These are phyloP conservation scores for Odontomachus brunneus DNA, from an alignment of 1,140 invertebrate species.

Conservation along the genomic window DNA sequence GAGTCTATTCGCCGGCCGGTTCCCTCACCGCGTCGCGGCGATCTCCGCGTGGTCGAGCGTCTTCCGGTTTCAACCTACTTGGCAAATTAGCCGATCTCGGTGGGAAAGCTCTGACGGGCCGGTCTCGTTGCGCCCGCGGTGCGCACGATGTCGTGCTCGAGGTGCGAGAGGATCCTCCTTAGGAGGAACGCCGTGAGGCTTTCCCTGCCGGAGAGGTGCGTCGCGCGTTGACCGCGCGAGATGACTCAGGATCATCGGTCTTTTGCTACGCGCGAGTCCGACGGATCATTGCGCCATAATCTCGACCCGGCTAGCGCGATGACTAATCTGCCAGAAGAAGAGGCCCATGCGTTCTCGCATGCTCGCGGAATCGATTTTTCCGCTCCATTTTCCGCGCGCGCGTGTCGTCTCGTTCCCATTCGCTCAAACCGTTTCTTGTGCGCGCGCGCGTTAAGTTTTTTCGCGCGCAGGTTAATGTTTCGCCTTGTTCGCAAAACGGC, in stretches of 20 bases:
- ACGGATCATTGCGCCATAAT: conserved; percentile 52
- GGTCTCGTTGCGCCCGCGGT: background rate
- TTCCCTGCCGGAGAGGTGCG: conserved; percentile 40
- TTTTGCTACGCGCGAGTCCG: conserved; percentile 63
- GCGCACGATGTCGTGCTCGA: conserved; percentile 39
- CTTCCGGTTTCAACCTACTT: conserved; percentile 44
- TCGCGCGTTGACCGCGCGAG: conserved; percentile 55
- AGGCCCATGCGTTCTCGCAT: conserved; percentile 2
- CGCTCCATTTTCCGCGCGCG: conserved; percentile 31
- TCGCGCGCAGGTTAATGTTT: conserved; percentile 14
- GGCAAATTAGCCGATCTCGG: conserved; percentile 41
- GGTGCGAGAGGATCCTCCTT: conserved; percentile 38
- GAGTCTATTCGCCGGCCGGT: too few relatives aligned
- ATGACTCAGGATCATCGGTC: conserved; percentile 68
- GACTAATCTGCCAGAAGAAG: conserved; percentile 57
- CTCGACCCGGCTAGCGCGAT: conserved; percentile 32
- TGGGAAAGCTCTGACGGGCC: conserved; percentile 28
- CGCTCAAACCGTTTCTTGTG: conserved; percentile 20
- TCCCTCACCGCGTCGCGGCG: background rate
- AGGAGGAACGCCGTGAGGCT: conserved; percentile 12
- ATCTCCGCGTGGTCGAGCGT: too few relatives aligned
- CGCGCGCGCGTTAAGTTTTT: conserved; percentile 11
- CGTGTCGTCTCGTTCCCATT: conserved; percentile 51
- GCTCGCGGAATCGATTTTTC: conserved; percentile 54
- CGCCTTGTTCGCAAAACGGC: conserved; percentile 27